These are phyloP conservation scores for Platynereis dumerilii DNA, from an alignment of 2,888 invertebrate species.

Conservation along the genomic window DNA sequence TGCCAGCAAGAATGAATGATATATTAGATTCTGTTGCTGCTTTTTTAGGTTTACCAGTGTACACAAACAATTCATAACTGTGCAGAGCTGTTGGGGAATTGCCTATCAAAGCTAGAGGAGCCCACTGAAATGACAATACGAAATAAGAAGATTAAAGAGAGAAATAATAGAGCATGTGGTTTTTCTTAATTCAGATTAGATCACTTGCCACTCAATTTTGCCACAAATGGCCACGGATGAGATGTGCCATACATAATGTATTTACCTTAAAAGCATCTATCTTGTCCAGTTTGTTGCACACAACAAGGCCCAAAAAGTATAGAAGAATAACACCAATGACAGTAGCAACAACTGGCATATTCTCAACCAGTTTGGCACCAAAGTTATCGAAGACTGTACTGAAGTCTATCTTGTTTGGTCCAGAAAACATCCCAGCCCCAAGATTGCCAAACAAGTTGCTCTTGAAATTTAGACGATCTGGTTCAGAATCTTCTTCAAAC, in stretches of 20 bases:
- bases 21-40: constrained; percentile 4
- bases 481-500: neutral
- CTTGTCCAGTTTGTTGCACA: constrained; percentile 58
- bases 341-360: constrained; percentile 59
- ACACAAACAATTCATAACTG: neutral
- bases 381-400: constrained; percentile 58
- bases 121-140: neutral
- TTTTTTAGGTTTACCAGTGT: neutral
- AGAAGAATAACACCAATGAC: constrained; percentile 51
- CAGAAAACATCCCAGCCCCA: neutral
- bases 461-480: neutral
- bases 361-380: constrained; percentile 54
- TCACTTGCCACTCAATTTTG: too few species aligned
- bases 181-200: too few species aligned
- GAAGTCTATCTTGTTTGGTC: constrained; percentile 61
- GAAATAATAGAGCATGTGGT: too few species aligned
- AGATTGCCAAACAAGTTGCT: constrained; percentile 7
- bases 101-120: neutral
- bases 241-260: too few species aligned
- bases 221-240: too few species aligned
- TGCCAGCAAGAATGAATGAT: neutral
- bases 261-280: constrained; percentile 51
- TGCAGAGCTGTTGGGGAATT: neutral
- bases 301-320: constrained; percentile 54
- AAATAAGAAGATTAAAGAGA: too few species aligned